Evolutionary conservation across 2,797 vertebrate genomes (phyloP).

Genomic region (Premnoplex brunnescens): DNA sequence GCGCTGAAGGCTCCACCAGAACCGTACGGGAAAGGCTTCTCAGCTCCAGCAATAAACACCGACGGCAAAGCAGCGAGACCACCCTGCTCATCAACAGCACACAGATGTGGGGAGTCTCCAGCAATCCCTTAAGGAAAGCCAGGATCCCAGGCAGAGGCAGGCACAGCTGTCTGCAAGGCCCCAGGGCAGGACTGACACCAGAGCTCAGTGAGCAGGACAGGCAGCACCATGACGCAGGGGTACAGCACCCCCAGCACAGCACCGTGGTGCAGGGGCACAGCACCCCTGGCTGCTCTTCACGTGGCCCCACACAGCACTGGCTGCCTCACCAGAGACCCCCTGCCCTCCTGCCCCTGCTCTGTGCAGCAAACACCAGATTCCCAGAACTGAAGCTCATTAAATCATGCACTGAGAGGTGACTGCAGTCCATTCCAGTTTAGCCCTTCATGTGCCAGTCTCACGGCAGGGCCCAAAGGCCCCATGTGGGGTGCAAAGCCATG

Average conservation of each 20-base stretch:
- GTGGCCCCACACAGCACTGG: rapidly evolving
- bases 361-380: background rate
- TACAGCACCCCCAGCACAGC: background rate
- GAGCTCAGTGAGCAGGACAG: rapidly evolving
- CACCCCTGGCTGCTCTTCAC: background rate
- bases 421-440: background rate
- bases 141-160: background rate
- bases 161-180: background rate
- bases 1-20: background rate
- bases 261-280: too few species aligned
- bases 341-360: background rate
- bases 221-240: background rate
- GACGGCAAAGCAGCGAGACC: background rate
- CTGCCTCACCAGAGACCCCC: background rate
- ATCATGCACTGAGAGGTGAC: rapidly evolving
- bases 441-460: rapidly evolving
- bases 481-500: rapidly evolving
- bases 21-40: background rate
- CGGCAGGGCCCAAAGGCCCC: rapidly evolving
- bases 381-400: background rate
- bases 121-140: background rate
- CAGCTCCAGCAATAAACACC: background rate
- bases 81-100: background rate
- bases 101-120: background rate
- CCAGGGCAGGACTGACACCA: background rate